Evolutionary conservation across 2,888 invertebrate species (phyloP), one percentile per base, ranked within the genome.

Genomic region (Amblyjoppa fuscipennis): DNA sequence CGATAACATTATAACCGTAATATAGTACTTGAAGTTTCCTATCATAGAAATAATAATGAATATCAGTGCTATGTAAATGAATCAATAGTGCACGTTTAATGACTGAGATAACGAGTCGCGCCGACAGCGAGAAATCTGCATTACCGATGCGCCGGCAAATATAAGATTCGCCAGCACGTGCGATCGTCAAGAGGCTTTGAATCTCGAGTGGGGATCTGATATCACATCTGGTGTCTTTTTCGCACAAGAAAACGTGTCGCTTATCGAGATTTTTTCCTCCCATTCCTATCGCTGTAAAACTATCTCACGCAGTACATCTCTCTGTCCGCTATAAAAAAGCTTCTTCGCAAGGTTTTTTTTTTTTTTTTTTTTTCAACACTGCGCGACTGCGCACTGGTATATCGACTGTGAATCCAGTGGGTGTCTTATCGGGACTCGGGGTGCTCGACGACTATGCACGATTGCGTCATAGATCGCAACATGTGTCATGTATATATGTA

Each of bases 391-490:
- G 25, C 28, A 28, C 51, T 31, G 75, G 66, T 56, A 25, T 49
- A 53, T 74, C 34, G 53, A 66, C 41, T 64, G 75, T 51, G 53
- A 34, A 34, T 49, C 45, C 45, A 56, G 20, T 53, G 45, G 20
- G 53, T 68, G 9, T 59, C 51, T 45, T 64, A 45, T 64, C 53
- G 53, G 53, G 16, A 34, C 38, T 51, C 34, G 13, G 51, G 51
- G 41, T 51, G 34, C 34, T 64, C 31, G 28, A 41, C 38, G 45
- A 25, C 34, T 25, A 25, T 16, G 0, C 4, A 4, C 45, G 45
- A 49, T 84, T 84, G 81, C 84, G 41, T 78, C 78, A 81, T 77
- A 70, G 34, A 81, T 64, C 74, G 69, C 74, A 74, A 81, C 31
- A 56, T 25, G 34, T 7, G 20, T 66, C 38, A 31, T 74, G 25